Percentiles rank a stretch among this genome's conserved stretches.
These are phyloP conservation scores for Podilymbus podiceps DNA, from an alignment of 2,113 vertebrate species.

Conservation along the genomic window DNA sequence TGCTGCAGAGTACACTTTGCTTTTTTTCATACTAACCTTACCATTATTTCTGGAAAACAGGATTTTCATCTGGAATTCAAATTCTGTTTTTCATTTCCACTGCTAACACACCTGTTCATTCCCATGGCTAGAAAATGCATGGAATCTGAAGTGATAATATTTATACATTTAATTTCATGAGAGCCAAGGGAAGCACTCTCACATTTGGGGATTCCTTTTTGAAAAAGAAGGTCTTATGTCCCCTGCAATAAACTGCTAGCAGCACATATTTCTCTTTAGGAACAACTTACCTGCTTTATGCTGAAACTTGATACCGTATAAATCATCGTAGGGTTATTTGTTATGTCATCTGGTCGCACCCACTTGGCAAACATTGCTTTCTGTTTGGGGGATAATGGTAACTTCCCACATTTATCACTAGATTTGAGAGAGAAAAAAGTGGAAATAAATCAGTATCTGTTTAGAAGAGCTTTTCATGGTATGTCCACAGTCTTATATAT, in stretches of 20 bases:
- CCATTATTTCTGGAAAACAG: background rate
- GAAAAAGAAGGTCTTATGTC: background rate
- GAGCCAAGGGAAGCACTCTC: background rate
- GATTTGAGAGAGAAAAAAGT: background rate
- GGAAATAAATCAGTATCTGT: background rate
- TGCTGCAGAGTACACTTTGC: background rate
- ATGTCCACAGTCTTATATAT: background rate
- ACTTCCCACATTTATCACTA: constrained; percentile 91
- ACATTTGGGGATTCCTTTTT: background rate
- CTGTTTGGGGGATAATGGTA: constrained; percentile 95
- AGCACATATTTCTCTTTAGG: background rate
- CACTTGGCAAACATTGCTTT: constrained; percentile 93
- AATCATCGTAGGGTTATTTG: constrained; percentile 95
- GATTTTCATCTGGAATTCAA: background rate
- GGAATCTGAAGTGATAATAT: background rate
- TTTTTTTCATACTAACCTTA: background rate
- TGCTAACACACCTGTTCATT: background rate
- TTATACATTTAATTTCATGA: background rate
- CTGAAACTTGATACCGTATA: constrained; percentile 99
- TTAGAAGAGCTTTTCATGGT: background rate
- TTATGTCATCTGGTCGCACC: constrained; percentile 93
- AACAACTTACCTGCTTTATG: constrained; percentile 90
- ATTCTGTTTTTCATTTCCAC: background rate
- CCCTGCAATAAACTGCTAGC: background rate
- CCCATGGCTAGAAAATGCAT: background rate